These are phyloP conservation scores for Akabosia matsudoensis DNA, from an alignment of 1,140 invertebrate genomes.

Conservation along the genomic window DNA sequence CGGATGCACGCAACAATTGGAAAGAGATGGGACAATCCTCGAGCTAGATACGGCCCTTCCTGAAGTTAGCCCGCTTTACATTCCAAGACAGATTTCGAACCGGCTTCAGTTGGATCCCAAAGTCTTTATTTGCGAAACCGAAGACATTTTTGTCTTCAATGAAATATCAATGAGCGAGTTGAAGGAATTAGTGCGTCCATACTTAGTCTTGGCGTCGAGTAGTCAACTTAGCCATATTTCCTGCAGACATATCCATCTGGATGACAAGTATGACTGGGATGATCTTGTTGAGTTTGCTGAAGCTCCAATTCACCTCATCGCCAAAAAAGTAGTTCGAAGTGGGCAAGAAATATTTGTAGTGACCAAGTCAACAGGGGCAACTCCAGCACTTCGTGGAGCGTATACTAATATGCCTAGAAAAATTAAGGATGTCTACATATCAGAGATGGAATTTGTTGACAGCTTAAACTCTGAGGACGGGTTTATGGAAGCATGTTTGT, in stretches of 20 bases:
- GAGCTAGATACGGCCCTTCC: no score
- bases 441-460: neutral
- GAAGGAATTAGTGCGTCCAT: neutral
- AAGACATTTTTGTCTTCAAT: neutral
- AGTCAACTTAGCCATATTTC: neutral
- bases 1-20: neutral
- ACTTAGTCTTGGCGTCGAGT: neutral
- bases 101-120: neutral
- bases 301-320: no score
- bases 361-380: no score
- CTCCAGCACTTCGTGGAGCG: no score
- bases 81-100: neutral
- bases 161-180: neutral
- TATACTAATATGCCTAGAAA: no score
- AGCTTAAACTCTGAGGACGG: neutral
- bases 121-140: neutral
- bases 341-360: no score
- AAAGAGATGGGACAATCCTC: no score
- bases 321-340: no score
- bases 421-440: no score
- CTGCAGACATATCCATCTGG: neutral
- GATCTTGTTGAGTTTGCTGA: no score
- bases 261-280: neutral
- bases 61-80: neutral
- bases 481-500: neutral